Base-by-base conservation (phyloP, 1,140 invertebrate species). In the Drosophila lacteicornis region DNA sequence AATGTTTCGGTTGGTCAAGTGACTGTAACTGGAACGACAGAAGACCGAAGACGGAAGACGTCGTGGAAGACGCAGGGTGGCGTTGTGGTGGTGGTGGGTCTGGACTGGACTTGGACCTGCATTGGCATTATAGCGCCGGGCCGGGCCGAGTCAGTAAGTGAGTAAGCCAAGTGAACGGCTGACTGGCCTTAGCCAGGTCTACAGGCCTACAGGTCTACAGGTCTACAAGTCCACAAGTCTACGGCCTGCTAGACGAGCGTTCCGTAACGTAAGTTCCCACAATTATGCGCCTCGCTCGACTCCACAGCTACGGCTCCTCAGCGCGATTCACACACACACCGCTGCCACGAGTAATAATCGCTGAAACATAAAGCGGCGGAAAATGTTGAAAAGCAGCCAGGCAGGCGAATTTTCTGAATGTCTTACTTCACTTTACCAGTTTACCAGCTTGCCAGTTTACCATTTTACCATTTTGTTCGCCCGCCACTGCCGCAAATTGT, bases 1-100 rank as follows among this genome's bases (percentile, higher is more conserved):
- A 91, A 77, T 91, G 90, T 91, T 91, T 91, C 90, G 90, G 90
- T 91, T 91, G 90, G 90, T 91, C 90, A 91, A 91, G 90, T 91
- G 90, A 91, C 88, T 91, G 85, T 85, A 91, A 91, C 90, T 91
- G 88, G 83, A 91, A 91, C 88, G 88, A 82, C 70, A 65, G 71
- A 71, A 57, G 65, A 65, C 68, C 17, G 12, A 51, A 30, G 49
- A 51, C 50, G 50, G 47, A 62, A 78, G 60, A 75, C 76, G 49
- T 56, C 47, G 76, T 75, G 50, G 67, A 82, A 61, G 69, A 42
- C 62, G 63, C 62, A 36, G 58, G 69, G 60, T 74, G 67, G 61
- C 51, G 59, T 25, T 22, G 46, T n/a, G 60, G 59, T 22, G 60
- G 58, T 75, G 67, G 75, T 49, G 68, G 60, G 76, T 56, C 38